Evolutionary conservation across 2,888 invertebrate genomes (phyloP), one percentile per base, ranked within the genome.

Genomic region (Exocentrus adspersus): DNA sequence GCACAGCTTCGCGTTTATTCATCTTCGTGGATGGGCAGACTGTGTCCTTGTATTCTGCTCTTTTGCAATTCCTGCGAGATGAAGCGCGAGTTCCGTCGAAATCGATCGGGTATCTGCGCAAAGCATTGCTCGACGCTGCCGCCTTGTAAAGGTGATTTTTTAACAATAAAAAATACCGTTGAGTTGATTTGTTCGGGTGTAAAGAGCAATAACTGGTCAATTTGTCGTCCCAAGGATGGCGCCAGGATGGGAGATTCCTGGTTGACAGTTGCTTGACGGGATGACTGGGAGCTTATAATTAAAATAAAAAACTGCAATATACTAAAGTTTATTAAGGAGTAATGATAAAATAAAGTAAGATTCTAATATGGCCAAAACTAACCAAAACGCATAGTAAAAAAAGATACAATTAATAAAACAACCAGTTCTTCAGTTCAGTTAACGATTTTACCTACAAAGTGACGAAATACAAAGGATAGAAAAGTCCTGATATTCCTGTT

Each of bases 61-160:
- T 21, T 37, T 21, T 16, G 41, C 4, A 20, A 9, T 32, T 20
- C 12, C 4, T 6, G 59, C 60, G 62, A 51, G 68, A 65, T 68
- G 61, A 59, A 62, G 42, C n/a, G 12, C 1, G n/a, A 53, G 9
- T 41, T 37, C 48, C 24, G 58, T 63, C 30, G 37, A 28, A 64
- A 68, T 68, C 54, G 68, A 68, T 68, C 61, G 56, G 48, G 53
- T 42, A 60, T 51, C 50, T 59, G 68, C 68, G 68, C 68, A 58
- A 17, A 28, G 17, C 19, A 43, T 1, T 7, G 17, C 3, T 9
- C 19, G n/a, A 5, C 1, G 16, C 16, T 45, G 5, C 20, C 20
- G 5, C 5, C 9, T n/a, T 43, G 10, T n/a, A 5, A n/a, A n/a
- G n/a, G n/a, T n/a, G n/a, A n/a, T n/a, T n/a, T n/a, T n/a, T n/a